Percentiles rank a stretch among this genome's conserved stretches.
Evolutionary conservation across 1,140 invertebrate species (phyloP).

Genomic region (Anoplophora glabripennis): DNA sequence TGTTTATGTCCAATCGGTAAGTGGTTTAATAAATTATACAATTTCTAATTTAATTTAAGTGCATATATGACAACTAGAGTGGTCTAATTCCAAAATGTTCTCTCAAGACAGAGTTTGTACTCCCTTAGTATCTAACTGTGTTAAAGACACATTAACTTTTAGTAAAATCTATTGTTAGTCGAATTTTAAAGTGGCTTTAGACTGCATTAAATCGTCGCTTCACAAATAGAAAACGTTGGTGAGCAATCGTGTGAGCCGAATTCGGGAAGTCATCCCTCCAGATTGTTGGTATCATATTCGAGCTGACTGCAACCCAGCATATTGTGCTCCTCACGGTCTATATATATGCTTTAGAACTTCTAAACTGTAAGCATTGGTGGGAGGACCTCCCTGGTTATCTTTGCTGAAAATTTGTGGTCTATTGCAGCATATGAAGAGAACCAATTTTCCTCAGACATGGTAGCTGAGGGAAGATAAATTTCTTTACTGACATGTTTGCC

Average conservation of each 20-base stretch:
- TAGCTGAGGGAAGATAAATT: not conserved
- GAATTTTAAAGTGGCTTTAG: slow-evolving; percentile 9
- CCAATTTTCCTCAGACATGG: not conserved
- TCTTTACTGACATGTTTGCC: not conserved
- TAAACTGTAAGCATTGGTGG: slow-evolving; percentile 37
- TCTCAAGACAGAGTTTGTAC: too few species aligned
- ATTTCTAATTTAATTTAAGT: too few species aligned
- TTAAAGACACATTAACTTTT: too few species aligned
- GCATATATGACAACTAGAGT: too few species aligned
- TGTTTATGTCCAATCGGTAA: too few species aligned
- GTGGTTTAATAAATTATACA: too few species aligned
- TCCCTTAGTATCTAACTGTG: too few species aligned
- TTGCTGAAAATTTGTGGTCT: not conserved
- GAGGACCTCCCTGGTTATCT: slow-evolving; percentile 12
- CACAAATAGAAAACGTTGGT: slow-evolving; percentile 20
- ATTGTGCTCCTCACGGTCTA: slow-evolving; percentile 44
- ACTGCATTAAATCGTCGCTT: slow-evolving; percentile 24
- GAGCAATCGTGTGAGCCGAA: slow-evolving; percentile 20
- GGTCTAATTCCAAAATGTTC: too few species aligned
- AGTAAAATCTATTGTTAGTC: slow-evolving; percentile 3
- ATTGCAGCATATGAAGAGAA: not conserved
- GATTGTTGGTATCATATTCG: slow-evolving; percentile 40
- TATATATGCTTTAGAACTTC: slow-evolving; percentile 26
- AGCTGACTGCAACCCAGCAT: slow-evolving; percentile 44
- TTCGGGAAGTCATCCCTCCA: slow-evolving; percentile 8